Evolutionary conservation across 2,113 vertebrate genomes (phyloP), one percentile per base, ranked within the genome.

Genomic region (Protobothrops mucrosquamatus): DNA sequence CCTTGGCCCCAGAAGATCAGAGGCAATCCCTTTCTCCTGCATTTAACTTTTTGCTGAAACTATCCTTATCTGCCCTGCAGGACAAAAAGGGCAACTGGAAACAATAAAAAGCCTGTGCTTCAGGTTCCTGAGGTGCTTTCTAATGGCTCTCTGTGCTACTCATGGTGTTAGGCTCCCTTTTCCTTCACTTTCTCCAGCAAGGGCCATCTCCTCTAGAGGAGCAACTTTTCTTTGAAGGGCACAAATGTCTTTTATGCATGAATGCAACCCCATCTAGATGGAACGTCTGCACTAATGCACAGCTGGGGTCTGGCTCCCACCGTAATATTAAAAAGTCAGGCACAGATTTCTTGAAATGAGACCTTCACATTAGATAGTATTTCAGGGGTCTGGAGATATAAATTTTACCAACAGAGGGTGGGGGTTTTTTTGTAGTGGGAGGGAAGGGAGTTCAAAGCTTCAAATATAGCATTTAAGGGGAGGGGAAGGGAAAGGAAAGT

Each of bases 141-240:
- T 0, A 14, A 0, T 4, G 3, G 74, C 0, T 0, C 23, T 0
- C 18, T n/a, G 22, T 23, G 1, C 34, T 0, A 81, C 15, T 39
- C 29, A 51, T 0, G 85, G 18, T 81, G n/a, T 59, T 74, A 3
- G 20, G 23, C 54, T 91, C 0, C 0, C 18, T 29, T 1, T 56
- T 43, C 12, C 34, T 85, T 51, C 10, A 3, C 48, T 34, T 56
- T 74, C 87, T 34, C 15, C 2, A 1, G 5, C 4, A 55, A 85
- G 92, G 89, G 88, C 93, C 88, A 64, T 89, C 92, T 51, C 0
- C 94, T 87, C 64, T 23, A 2, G 90, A 89, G 88, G 81, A 94
- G 94, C 93, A 94, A 95, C 96, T 94, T 97, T 89, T 96, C 96
- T 94, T 20, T 94, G 95, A 97, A 96, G 96, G 96, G 43, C 97